A percentile compares a stretch with the other conserved stretches of the same genome.
These are phyloP conservation scores for Sciaenops ocellatus DNA, from an alignment of 2,797 vertebrate genomes.

Conservation along the genomic window DNA sequence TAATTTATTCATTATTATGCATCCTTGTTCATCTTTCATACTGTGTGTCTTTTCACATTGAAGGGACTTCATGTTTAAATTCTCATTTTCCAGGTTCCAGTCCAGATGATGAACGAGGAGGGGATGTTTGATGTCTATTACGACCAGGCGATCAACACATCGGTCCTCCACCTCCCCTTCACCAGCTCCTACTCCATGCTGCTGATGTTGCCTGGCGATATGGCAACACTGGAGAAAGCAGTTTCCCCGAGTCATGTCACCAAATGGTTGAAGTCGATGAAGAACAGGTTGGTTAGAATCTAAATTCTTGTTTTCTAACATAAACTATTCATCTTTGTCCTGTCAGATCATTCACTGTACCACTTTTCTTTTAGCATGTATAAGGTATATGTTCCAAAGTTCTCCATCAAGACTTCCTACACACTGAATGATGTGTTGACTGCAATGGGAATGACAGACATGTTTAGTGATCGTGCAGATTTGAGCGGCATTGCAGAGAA, in stretches of 20 bases:
- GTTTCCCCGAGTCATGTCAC: constrained; percentile 67
- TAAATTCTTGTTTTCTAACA: neutral
- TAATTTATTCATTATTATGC: neutral
- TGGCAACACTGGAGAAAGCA: constrained; percentile 72
- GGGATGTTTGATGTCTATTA: constrained; percentile 35
- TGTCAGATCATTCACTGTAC: neutral
- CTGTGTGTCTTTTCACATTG: neutral
- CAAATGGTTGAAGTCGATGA: constrained; percentile 81
- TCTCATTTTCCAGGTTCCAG: constrained; percentile 70
- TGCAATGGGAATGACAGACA: constrained; percentile 83
- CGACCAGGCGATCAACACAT: constrained; percentile 70
- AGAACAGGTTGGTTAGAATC: constrained; percentile 54
- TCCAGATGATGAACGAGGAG: constrained; percentile 83
- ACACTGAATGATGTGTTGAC: constrained; percentile 71
- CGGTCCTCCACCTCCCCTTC: constrained; percentile 82
- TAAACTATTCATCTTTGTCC: too few species aligned
- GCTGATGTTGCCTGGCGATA: constrained; percentile 76
- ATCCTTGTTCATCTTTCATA: neutral
- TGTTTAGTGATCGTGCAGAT: constrained; percentile 78
- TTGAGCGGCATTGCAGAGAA: constrained; percentile 79
- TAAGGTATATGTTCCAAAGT: constrained; percentile 79
- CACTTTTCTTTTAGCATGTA: constrained; percentile 57
- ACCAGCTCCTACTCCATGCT: constrained; percentile 83
- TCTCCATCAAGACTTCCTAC: constrained; percentile 83
- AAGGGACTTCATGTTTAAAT: neutral